Percentiles rank a stretch among this genome's conserved stretches.
phyloP scores from a whole-genome alignment of 2,888 invertebrate genomes.

The Halocaridina rubra region DNA sequence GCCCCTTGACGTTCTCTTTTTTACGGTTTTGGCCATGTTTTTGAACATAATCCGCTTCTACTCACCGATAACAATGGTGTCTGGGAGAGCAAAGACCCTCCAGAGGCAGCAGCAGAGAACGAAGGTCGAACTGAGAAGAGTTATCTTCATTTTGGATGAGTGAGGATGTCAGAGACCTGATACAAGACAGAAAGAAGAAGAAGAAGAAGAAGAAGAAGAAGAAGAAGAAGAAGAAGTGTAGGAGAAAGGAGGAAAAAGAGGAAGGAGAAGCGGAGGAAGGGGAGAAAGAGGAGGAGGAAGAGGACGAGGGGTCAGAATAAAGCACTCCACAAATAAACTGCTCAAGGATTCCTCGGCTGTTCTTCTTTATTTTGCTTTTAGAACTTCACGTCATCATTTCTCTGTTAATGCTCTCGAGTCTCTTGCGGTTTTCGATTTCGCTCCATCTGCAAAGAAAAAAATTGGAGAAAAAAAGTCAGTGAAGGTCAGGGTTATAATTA shows the following conservation, averaged over 20 bases:
- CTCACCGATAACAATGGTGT: neutral
- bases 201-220: neutral
- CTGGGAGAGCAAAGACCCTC: neutral
- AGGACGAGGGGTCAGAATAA: neutral
- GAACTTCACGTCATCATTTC: neutral
- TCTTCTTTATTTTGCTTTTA: too few relatives aligned
- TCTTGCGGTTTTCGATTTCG: neutral
- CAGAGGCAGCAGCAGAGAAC: neutral
- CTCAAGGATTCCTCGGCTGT: too few relatives aligned
- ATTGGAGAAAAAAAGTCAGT: too few relatives aligned
- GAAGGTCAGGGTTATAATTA: too few relatives aligned
- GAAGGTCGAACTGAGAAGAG: neutral
- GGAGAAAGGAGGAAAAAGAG: too few relatives aligned
- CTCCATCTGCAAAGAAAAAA: neutral
- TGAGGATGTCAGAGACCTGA: neutral
- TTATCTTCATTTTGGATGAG: neutral
- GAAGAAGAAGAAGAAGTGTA: neutral
- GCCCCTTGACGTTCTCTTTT: too few relatives aligned
- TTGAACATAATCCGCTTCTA: neutral
- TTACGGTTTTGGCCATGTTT: too few relatives aligned
- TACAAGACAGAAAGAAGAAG: neutral
- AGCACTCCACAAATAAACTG: too few relatives aligned
- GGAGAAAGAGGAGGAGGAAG: neutral
- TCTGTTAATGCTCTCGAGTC: neutral
- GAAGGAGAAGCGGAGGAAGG: neutral